Evolutionary conservation across 2,888 invertebrate species (phyloP), one percentile per base, ranked within the genome.

Genomic region (Protula sp.): DNA sequence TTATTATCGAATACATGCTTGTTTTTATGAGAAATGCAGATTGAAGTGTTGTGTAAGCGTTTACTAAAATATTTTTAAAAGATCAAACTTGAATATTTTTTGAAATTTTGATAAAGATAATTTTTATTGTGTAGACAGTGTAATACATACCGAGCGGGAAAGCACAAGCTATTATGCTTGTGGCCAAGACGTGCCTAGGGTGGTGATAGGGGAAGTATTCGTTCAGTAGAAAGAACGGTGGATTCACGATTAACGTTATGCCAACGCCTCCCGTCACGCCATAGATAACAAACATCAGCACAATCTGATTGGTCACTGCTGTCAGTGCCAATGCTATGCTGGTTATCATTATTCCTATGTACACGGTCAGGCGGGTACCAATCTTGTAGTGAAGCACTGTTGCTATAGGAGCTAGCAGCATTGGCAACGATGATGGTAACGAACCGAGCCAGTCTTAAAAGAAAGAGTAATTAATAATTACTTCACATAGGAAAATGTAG

Each of bases 161-260:
- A 5, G 61, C 69, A 30, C 67, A 67, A 45, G 65, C 67, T 55
- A 61, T 63, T 47, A 69, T 59, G 47, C 67, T 68, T 30, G 69
- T 69, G 24, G 69, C 63, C 14, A 67, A 61, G 4, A 68, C 65
- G 50, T 69, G 66, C 9, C 61, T 50, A 4, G 59, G 65, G 31
- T 69, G 69, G 14, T 63, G 45, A 47, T 62, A 60, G 26, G 69
- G 69, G 53, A 67, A 68, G 55, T 67, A 60, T 24, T 59, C 59
- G 38, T 68, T 66, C 14, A 69, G 55, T 30, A 69, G 57, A 47
- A 50, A 64, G 60, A 63, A 68, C 9, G 69, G 67, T 5, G 67
- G 60, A 47, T 68, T 63, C 53, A 68, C 54, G 29, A 67, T 52
- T 9, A 68, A 61, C 26, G 62, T 57, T 14, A 64, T 55, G 19